Evolutionary conservation across 2,113 vertebrate genomes (phyloP), one percentile per base, ranked within the genome.

Genomic region (Strigops habroptila): DNA sequence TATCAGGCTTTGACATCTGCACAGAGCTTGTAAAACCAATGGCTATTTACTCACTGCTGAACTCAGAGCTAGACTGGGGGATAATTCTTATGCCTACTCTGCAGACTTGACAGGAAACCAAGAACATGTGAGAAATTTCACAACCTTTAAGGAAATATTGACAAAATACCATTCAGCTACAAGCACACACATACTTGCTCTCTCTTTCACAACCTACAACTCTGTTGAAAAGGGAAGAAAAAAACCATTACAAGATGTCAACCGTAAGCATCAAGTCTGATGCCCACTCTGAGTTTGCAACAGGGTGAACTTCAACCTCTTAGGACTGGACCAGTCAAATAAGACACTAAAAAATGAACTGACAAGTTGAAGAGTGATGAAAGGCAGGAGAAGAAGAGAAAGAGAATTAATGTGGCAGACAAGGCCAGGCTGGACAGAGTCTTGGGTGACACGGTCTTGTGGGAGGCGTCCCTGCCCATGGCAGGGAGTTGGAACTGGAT

Each of bases 121-220:
- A 63, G 81, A 92, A 57, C 80, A 86, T 28, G 68, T 93, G 91
- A 91, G 88, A 96, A 90, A 96, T 96, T 86, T 96, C 95, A 94
- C 82, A 96, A 95, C 90, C 82, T 94, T 89, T 85, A 64, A 88
- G 88, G 91, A 95, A 95, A 77, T 87, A 84, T 91, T 95, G 89
- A 94, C 94, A 81, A 89, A 97, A 92, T 52, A 64, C 41, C n/a
- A 84, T 25, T 95, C 46, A 57, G 39, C 74, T 89, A 33, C 39
- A 63, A 92, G 86, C 64, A 60, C 11, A 81, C n/a, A 68, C 60
- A 22, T 52, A 74, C n/a, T 91, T 28, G 80, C 64, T 67, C 52
- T 68, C 67, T 83, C 87, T 96, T 91, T 91, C 86, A 91, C 95
- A 93, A 87, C 52, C 74, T 69, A 48, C 86, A 84, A 14, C 65